phyloP scores from a whole-genome alignment of 2,113 vertebrate genomes.

The Silurus glanis region DNA sequence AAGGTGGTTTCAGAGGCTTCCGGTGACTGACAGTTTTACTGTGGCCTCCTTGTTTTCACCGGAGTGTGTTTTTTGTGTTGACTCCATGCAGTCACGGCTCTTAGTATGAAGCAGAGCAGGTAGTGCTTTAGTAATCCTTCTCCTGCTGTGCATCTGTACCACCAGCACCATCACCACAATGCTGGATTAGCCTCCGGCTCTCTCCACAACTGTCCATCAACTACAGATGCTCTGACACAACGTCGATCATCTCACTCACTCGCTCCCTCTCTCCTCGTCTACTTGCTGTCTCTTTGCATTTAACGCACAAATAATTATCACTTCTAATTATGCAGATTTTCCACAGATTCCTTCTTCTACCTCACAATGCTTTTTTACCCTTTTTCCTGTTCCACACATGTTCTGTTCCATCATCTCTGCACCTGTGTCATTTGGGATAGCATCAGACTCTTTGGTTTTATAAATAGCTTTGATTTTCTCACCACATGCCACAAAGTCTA shows the following conservation, averaged over 20 bases:
- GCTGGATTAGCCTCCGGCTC: slow-evolving; percentile 53
- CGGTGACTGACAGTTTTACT: slow-evolving; percentile 23
- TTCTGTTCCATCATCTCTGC: neutral
- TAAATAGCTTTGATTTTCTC: slow-evolving; percentile 22
- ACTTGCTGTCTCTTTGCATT: slow-evolving; percentile 29
- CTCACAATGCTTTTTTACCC: neutral
- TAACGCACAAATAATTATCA: slow-evolving; percentile 63
- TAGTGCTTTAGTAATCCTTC: slow-evolving; percentile 50
- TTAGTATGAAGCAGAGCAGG: slow-evolving; percentile 52
- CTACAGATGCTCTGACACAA: slow-evolving; percentile 41
- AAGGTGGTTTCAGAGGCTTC: slow-evolving; percentile 24
- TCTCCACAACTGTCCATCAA: slow-evolving; percentile 66
- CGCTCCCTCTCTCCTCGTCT: neutral
- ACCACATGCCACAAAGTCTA: slow-evolving; percentile 25
- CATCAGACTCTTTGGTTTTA: neutral
- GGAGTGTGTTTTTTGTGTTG: slow-evolving; percentile 38
- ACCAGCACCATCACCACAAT: slow-evolving; percentile 35
- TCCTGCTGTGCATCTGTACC: slow-evolving; percentile 46
- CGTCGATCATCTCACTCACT: slow-evolving; percentile 56
- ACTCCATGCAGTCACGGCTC: slow-evolving; percentile 44
- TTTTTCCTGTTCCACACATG: slow-evolving; percentile 1
- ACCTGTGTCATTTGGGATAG: neutral
- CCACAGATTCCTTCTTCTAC: neutral
- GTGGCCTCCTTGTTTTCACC: slow-evolving; percentile 34
- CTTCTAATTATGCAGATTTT: slow-evolving; percentile 60